These are phyloP conservation scores for Temnothorax rugatulus DNA, from an alignment of 2,888 invertebrate genomes.

Conservation along the genomic window DNA sequence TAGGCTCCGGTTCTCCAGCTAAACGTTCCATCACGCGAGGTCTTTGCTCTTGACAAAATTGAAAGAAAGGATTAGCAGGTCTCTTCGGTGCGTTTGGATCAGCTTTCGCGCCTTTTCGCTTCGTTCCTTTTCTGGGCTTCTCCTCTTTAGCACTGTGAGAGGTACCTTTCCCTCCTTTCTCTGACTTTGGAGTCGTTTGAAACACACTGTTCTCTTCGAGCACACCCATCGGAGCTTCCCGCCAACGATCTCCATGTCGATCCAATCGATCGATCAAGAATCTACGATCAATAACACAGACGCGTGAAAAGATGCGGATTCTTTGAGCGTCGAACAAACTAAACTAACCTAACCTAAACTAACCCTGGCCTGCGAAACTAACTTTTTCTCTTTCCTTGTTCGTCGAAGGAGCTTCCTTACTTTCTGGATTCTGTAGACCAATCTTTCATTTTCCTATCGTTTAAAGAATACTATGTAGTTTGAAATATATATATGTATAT, in stretches of 20 bases:
- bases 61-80: slow-evolving; percentile 93
- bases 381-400: slow-evolving; percentile 90
- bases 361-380: slow-evolving; percentile 76
- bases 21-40: slow-evolving; percentile 91
- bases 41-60: slow-evolving; percentile 93
- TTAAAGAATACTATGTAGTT: slow-evolving; percentile 29
- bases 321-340: background rate
- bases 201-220: slow-evolving; percentile 84
- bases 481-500: too few species aligned
- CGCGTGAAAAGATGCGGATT: background rate
- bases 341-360: slow-evolving; percentile 75
- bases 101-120: slow-evolving; percentile 88
- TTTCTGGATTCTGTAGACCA: slow-evolving; percentile 91
- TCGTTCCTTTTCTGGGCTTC: slow-evolving; percentile 87
- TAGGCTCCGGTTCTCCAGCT: slow-evolving; percentile 90
- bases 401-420: slow-evolving; percentile 90
- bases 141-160: slow-evolving; percentile 80
- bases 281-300: slow-evolving; percentile 81
- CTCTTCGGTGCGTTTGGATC: slow-evolving; percentile 93
- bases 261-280: slow-evolving; percentile 90
- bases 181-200: slow-evolving; percentile 81
- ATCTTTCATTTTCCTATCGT: slow-evolving; percentile 90
- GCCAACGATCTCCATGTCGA: slow-evolving; percentile 91
- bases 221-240: slow-evolving; percentile 89
- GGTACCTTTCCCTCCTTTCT: slow-evolving; percentile 80